Evolutionary conservation across 2,113 vertebrate species (phyloP).

Genomic region (Addax nasomaculatus): DNA sequence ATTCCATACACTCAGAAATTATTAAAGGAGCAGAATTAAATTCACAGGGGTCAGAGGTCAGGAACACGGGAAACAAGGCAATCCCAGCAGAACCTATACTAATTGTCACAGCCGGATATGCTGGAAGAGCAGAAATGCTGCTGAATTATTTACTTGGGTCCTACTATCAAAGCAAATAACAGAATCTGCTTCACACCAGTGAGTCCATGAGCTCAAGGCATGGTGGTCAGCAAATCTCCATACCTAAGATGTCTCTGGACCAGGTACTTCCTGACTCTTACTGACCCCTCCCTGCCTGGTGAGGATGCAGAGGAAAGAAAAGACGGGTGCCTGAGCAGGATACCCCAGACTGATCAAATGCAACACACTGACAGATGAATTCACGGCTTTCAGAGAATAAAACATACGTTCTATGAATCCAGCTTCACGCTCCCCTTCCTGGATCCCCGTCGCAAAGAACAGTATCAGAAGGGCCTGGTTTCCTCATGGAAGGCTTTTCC

Average conservation of each 20-base stretch:
- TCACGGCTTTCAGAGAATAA: background rate
- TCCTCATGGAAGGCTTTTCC: background rate
- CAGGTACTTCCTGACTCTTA: background rate
- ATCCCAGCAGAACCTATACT: slow-evolving; percentile 38
- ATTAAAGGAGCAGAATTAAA: slow-evolving; percentile 58
- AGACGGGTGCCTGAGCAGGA: background rate
- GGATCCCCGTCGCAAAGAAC: background rate
- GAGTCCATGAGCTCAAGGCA: background rate
- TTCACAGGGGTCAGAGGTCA: slow-evolving; percentile 30
- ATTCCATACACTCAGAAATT: slow-evolving; percentile 33
- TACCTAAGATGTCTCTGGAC: background rate
- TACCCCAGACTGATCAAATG: background rate
- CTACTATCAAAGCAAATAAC: background rate
- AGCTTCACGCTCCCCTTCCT: background rate
- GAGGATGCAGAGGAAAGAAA: background rate
- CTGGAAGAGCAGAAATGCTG: background rate
- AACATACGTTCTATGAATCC: rapidly evolving
- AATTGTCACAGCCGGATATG: background rate
- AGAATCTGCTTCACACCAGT: background rate
- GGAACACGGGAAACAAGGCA: background rate
- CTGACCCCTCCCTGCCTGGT: too few species aligned
- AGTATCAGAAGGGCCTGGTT: background rate
- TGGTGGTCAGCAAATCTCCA: background rate
- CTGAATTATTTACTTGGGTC: background rate
- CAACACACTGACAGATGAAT: rapidly evolving